Evolutionary conservation across 1,140 invertebrate genomes (phyloP).

Genomic region (Trichonephila clavipes): DNA sequence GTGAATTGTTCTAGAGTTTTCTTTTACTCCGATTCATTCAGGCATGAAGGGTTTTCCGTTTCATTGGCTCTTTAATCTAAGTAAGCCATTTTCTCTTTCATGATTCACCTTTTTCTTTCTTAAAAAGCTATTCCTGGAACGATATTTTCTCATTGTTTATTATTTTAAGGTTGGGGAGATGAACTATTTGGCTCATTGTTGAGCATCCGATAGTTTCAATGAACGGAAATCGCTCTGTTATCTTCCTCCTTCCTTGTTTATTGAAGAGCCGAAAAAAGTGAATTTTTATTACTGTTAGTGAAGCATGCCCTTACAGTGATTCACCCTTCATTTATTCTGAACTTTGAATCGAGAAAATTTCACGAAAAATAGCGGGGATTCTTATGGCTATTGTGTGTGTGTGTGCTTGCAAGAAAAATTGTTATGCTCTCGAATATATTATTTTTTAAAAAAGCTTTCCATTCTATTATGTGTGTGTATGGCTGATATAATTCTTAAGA

Average conservation of each 20-base stretch:
- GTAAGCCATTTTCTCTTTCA: not conserved
- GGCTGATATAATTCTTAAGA: too few relatives aligned
- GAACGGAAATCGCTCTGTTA: not conserved
- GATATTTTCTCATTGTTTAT: not conserved
- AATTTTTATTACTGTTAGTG: not conserved
- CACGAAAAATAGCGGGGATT: not conserved
- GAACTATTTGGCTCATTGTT: not conserved
- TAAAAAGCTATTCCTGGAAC: not conserved
- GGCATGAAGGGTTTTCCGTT: not conserved
- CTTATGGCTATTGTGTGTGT: too few relatives aligned
- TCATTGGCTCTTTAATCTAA: not conserved
- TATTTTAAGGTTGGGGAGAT: not conserved
- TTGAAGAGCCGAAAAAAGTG: not conserved
- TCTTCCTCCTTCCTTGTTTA: constrained; percentile 12
- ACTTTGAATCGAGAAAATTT: not conserved
- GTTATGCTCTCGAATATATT: too few relatives aligned
- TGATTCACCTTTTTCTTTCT: not conserved
- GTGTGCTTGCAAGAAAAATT: too few relatives aligned
- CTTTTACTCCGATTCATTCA: not conserved
- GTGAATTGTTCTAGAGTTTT: not conserved
- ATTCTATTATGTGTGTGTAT: too few relatives aligned
- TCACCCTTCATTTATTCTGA: not conserved
- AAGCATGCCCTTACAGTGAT: not conserved
- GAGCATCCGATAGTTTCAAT: constrained; percentile 4
- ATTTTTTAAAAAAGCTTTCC: too few relatives aligned